Evolutionary conservation across 2,113 vertebrate species (phyloP).

Genomic region (Pao palembangensis): DNA sequence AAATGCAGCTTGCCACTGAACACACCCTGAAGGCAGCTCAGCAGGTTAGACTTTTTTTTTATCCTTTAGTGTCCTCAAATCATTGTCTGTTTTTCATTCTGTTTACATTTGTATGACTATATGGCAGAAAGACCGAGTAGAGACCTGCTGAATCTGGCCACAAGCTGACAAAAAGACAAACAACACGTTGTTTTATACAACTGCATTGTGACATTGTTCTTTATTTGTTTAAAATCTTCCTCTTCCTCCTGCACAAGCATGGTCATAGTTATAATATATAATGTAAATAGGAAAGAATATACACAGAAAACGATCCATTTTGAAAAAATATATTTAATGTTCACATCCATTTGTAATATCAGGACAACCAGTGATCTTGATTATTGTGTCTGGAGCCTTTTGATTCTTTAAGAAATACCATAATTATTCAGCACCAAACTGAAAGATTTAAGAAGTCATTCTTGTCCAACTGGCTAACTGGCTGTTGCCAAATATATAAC

Average conservation of each 20-base stretch:
- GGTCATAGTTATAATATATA: background rate
- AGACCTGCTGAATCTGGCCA: background rate
- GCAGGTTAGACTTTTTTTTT: slow-evolving; percentile 58
- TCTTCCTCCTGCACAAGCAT: background rate
- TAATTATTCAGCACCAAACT: too few species aligned
- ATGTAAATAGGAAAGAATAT: too few species aligned
- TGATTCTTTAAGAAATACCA: too few species aligned
- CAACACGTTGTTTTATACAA: background rate
- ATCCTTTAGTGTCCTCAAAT: background rate
- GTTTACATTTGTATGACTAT: background rate
- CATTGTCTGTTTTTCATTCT: background rate
- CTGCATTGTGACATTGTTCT: too few species aligned
- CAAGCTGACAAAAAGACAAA: background rate
- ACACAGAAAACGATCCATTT: too few species aligned
- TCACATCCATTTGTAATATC: too few species aligned
- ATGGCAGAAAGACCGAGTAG: background rate
- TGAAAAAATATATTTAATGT: too few species aligned
- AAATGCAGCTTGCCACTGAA: slow-evolving; percentile 46
- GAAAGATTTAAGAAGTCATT: too few species aligned
- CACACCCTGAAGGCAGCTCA: slow-evolving; percentile 41
- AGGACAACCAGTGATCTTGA: too few species aligned
- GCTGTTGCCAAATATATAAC: background rate
- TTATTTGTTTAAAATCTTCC: background rate
- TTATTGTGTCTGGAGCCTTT: too few species aligned
- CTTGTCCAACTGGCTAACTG: too few species aligned